Evolutionary conservation across 2,113 vertebrate genomes (phyloP), one percentile per base, ranked within the genome.

Genomic region (Poeciliopsis occidentalis): DNA sequence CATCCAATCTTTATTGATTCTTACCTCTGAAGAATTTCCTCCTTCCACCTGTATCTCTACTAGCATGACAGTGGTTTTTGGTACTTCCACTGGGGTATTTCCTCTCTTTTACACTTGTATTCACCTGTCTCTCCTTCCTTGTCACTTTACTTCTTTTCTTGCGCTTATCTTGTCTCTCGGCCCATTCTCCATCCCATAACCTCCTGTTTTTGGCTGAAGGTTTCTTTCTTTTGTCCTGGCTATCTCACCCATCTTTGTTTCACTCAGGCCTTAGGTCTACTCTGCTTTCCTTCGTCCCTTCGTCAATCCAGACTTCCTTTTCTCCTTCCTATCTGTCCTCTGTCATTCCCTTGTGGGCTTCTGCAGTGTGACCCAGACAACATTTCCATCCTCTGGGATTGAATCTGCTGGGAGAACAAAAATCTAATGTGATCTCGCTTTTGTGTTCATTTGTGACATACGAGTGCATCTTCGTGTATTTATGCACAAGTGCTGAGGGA

Each of bases 101-200:
- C 78, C 69, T 67, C 57, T 79, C 61, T 67, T 64, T 72, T 75
- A 67, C 64, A 10, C 85, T 60, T 4, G 13, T 66, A 75, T 87
- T 88, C 83, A 81, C 80, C 30, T 84, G 75, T 12, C 62, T 72
- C 37, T 70, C 72, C 77, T 78, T 77, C 68, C 79, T 80, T 88
- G 88, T 90, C 88, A 84, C 86, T 85, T 85, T 60, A 66, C 64
- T 69, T 69, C 68, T 85, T 87, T 91, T 86, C 86, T 71, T 54
- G 61, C 57, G 65, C 89, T 92, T 92, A 90, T 91, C 92, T 90
- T 84, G 89, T 87, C 92, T 87, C 75, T 27, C 1, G 1, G 76
- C 83, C 78, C 80, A 68, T 82, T 77, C 81, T 76, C 71, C 70
- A 54, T 81, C 70, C 74, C 67, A 22, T 60, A 68, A 78, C 60